Conservation (phyloP, 1,140 invertebrate genomes). For the Lutraria rhynchaena region DNA sequence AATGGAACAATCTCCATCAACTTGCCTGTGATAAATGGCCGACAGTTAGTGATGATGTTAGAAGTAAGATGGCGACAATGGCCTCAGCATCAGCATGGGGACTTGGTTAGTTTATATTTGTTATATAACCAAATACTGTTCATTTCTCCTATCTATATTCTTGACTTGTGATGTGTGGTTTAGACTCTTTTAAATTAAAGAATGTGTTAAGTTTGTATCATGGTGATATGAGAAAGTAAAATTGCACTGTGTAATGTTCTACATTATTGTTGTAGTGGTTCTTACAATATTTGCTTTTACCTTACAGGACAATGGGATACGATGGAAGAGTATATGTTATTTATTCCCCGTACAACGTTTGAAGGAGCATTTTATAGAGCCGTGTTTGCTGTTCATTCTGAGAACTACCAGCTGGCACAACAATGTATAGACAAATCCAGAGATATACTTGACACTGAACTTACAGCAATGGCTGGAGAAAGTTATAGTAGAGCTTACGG, state of each 20-base stretch:
- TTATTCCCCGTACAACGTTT: slow-evolving; percentile 93
- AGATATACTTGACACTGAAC: slow-evolving; percentile 96
- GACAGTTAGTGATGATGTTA: slow-evolving; percentile 85
- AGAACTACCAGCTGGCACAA: slow-evolving; percentile 88
- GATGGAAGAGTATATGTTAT: slow-evolving; percentile 93
- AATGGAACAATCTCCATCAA: slow-evolving; percentile 94
- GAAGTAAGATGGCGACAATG: slow-evolving; percentile 93
- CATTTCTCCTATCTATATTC: no score
- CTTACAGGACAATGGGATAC: slow-evolving; percentile 89
- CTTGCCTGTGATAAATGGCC: slow-evolving; percentile 87
- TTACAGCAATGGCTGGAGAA: slow-evolving; percentile 98
- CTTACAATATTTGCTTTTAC: no score
- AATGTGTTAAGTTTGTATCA: no score
- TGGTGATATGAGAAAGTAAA: no score
- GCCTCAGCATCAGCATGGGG: slow-evolving; percentile 98
- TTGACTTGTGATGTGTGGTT: no score
- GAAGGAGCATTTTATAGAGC: slow-evolving; percentile 98
- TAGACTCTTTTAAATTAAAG: no score
- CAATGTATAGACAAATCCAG: slow-evolving; percentile 93
- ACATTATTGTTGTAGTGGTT: no score
- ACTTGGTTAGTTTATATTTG: slow-evolving; percentile 86
- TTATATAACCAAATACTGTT: no score
- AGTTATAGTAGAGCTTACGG: slow-evolving; percentile 99
- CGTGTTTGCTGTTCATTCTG: slow-evolving; percentile 95
- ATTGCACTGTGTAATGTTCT: no score